phyloP scores from a whole-genome alignment of 2,888 invertebrate species.

The Altica lythri region DNA sequence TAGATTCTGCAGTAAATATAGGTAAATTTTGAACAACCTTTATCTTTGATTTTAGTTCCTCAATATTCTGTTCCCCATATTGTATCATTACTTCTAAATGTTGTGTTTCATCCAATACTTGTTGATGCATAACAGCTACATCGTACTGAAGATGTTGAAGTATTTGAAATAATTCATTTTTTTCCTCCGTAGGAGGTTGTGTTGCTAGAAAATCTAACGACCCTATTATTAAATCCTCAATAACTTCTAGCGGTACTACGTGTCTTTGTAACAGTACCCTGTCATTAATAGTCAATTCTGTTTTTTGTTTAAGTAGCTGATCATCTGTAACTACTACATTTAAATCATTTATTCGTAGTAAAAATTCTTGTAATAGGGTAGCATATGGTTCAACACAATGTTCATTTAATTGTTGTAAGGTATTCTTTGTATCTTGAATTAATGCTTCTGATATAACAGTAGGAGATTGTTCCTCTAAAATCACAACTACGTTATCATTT shows the following conservation, averaged over 20 bases:
- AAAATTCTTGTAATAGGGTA: slow-evolving; percentile 39
- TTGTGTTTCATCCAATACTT: slow-evolving; percentile 48
- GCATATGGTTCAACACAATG: slow-evolving; percentile 30
- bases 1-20: slow-evolving; percentile 41
- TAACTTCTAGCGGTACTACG: slow-evolving; percentile 60
- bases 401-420: slow-evolving; percentile 37
- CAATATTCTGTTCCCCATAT: slow-evolving; percentile 37
- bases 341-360: slow-evolving; percentile 55
- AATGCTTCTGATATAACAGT: slow-evolving; percentile 44
- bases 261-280: slow-evolving; percentile 58
- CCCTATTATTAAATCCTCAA: slow-evolving; percentile 62
- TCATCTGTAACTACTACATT: slow-evolving; percentile 59
- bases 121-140: slow-evolving; percentile 51
- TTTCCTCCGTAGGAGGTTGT: slow-evolving; percentile 30
- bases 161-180: slow-evolving; percentile 38
- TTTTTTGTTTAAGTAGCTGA: slow-evolving; percentile 55
- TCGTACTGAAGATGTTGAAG: slow-evolving; percentile 50
- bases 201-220: slow-evolving; percentile 52
- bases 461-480: slow-evolving; percentile 44
- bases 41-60: slow-evolving; percentile 49
- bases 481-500: slow-evolving; percentile 42
- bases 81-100: slow-evolving; percentile 38
- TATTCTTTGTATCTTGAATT: slow-evolving; percentile 44
- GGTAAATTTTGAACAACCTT: slow-evolving; percentile 48
- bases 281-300: slow-evolving; percentile 56